phyloP scores from a whole-genome alignment of 2,113 vertebrate species.

The Bathybates hornii region DNA sequence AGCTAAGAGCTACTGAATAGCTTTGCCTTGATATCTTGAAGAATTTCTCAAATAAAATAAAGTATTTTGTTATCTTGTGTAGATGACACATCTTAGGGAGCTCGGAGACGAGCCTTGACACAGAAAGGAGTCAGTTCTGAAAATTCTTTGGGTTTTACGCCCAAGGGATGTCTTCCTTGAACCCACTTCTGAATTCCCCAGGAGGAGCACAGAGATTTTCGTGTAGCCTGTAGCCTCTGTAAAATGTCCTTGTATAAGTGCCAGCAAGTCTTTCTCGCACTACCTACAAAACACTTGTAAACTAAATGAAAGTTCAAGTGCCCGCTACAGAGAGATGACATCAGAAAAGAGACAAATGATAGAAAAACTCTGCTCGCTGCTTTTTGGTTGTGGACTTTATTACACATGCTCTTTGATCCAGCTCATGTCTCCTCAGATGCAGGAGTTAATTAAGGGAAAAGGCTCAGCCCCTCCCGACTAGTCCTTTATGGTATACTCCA shows the following conservation, averaged over 20 bases:
- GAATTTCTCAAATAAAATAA: not conserved
- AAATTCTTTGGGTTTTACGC: not conserved
- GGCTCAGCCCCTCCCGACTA: not conserved
- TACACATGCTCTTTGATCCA: constrained; percentile 46
- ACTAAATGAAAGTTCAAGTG: not conserved
- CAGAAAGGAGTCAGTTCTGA: not conserved
- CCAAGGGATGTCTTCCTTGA: not conserved
- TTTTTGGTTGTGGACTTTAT: not conserved
- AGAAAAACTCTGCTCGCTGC: not conserved
- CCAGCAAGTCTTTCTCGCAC: not conserved
- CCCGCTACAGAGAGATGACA: not conserved
- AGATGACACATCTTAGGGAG: not conserved
- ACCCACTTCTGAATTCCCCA: not conserved
- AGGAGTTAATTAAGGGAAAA: constrained; percentile 58
- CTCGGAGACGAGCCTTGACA: not conserved
- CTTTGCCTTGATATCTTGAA: not conserved
- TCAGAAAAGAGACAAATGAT: not conserved
- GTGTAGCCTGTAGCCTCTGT: not conserved
- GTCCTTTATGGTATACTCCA: not conserved
- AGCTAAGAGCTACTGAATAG: not conserved
- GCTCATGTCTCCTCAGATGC: constrained; percentile 2
- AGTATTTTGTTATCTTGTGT: not conserved
- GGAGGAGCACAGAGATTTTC: not conserved
- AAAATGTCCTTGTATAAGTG: not conserved
- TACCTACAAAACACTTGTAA: not conserved